Percentiles rank a stretch among this genome's conserved stretches.
Evolutionary conservation across 2,113 vertebrate species (phyloP).

Genomic region (Rhodinocichla rosea): DNA sequence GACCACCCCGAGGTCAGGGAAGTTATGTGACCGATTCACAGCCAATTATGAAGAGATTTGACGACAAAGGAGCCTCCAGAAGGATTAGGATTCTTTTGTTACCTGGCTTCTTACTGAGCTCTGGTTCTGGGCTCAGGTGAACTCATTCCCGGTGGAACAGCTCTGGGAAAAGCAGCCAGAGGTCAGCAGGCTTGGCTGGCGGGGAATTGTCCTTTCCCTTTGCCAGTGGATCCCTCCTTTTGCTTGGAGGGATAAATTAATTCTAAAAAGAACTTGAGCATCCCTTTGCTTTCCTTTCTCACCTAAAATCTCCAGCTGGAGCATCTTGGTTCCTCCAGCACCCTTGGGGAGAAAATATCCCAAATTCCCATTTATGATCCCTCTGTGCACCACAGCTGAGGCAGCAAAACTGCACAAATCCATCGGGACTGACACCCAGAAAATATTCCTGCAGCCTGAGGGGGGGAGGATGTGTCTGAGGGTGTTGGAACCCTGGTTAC

Average conservation of each 20-base stretch:
- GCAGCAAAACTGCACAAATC: background rate
- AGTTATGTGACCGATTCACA: background rate
- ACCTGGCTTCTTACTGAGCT: background rate
- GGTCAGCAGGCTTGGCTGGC: background rate
- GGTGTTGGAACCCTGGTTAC: background rate
- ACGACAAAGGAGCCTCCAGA: background rate
- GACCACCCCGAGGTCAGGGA: background rate
- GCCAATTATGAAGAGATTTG: background rate
- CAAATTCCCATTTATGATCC: background rate
- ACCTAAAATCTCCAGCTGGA: background rate
- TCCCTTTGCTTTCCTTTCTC: background rate
- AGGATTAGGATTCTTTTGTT: conserved; percentile 1
- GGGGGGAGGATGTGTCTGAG: background rate
- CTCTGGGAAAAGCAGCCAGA: background rate
- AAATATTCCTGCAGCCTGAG: background rate
- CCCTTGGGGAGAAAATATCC: background rate
- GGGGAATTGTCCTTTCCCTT: background rate
- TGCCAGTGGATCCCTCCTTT: background rate
- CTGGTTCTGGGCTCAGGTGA: background rate
- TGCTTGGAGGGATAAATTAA: background rate
- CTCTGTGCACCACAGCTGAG: background rate
- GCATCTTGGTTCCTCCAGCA: background rate
- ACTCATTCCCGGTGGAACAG: background rate
- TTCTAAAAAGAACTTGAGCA: background rate
- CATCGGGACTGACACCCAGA: background rate